Percentiles rank a stretch among this genome's conserved stretches.
Evolutionary conservation across 2,888 invertebrate species (phyloP).

Genomic region (Cheilosia vernalis): DNA sequence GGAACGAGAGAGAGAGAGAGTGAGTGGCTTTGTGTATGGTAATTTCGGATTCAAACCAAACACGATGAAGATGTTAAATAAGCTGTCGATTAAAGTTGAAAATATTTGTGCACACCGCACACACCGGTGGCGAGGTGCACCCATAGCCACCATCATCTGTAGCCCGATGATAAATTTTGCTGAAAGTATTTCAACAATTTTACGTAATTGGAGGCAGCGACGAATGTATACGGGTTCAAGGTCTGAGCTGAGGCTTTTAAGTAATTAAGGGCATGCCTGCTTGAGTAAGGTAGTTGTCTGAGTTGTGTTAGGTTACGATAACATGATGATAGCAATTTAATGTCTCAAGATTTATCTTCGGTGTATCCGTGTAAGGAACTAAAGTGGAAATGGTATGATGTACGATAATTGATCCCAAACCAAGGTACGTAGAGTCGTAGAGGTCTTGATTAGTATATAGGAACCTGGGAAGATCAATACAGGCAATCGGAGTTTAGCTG

Average conservation of each 20-base stretch:
- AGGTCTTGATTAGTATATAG: background rate
- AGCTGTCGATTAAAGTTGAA: constrained; percentile 59
- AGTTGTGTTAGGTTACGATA: constrained; percentile 40
- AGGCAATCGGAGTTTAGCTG: too few species aligned
- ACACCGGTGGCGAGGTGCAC: background rate
- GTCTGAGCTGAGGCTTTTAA: constrained; percentile 50
- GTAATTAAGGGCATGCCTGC: constrained; percentile 63
- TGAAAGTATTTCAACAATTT: constrained; percentile 50
- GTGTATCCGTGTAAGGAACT: background rate
- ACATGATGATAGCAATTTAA: constrained; percentile 28
- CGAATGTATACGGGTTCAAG: constrained; percentile 52
- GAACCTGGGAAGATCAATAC: background rate
- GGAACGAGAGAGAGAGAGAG: constrained; percentile 1
- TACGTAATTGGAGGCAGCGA: constrained; percentile 43
- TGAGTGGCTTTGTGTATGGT: constrained; percentile 69
- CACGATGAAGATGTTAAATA: constrained; percentile 71
- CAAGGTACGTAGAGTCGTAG: background rate
- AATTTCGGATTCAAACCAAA: constrained; percentile 69
- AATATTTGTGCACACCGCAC: constrained; percentile 7
- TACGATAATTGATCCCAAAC: background rate
- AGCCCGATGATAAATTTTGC: constrained; percentile 6
- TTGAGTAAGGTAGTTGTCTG: constrained; percentile 32
- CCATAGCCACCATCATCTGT: background rate
- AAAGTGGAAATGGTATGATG: background rate
- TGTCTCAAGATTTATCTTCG: constrained; percentile 11